These are phyloP conservation scores for Regulus satrapa DNA, from an alignment of 2,113 vertebrate species.

Conservation along the genomic window DNA sequence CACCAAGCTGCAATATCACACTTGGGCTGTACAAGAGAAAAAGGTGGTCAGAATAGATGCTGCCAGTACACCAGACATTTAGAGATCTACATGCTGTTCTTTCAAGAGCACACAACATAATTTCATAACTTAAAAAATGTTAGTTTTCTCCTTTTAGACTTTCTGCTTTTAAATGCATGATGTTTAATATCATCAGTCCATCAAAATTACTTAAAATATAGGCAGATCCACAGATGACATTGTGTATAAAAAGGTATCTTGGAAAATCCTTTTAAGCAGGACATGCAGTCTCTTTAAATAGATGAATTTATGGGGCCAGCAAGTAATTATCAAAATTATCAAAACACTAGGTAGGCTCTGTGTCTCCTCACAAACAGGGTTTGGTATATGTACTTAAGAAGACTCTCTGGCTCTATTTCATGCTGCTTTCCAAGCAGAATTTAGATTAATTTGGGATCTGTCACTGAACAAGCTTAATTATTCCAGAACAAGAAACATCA, in stretches of 20 bases:
- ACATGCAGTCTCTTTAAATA: neutral
- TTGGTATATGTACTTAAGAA: neutral
- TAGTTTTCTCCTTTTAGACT: neutral
- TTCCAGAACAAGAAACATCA: neutral
- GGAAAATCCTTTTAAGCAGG: neutral
- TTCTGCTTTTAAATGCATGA: neutral
- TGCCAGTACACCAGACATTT: neutral
- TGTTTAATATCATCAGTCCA: neutral
- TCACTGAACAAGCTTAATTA: neutral
- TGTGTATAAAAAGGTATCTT: neutral
- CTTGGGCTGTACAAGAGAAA: neutral
- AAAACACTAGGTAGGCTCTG: neutral
- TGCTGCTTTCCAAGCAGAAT: neutral
- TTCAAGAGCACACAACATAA: neutral
- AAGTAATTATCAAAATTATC: neutral
- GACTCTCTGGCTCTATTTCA: neutral
- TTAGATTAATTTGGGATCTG: neutral
- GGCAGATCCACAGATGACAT: neutral
- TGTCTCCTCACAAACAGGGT: neutral
- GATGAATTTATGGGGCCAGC: neutral
- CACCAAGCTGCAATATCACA: neutral
- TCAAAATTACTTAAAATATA: neutral
- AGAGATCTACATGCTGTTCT: neutral
- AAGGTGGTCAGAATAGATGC: neutral
- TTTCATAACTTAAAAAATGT: neutral